Base-by-base conservation (phyloP, 30 jellyfish, hydroid and myxozoan genomes). In the Aurelia aurita region DNA sequence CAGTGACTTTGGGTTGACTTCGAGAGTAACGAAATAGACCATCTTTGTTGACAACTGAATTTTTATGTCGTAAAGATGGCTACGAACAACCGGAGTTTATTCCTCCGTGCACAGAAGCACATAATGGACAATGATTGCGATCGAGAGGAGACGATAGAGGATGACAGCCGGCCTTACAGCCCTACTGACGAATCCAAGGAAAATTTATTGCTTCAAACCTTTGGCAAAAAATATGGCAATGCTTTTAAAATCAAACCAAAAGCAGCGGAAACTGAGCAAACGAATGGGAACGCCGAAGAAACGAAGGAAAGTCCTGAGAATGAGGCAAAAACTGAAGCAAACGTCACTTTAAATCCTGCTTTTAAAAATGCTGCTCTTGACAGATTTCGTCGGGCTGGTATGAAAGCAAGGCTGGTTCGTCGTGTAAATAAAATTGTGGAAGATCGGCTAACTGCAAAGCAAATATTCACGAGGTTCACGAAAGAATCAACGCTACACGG, bases 401-500 rank as follows among this genome's bases (percentile, higher is more conserved):
- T 95, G 99, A 95, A 95, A 76, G 99, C 99, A 7, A 58, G 97
- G 61, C 85, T 95, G 26, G 99, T 96, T 6, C 98, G 91, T 10
- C 90, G 99, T 0, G 93, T 95, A 59, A 97, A 89, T 32, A 95
- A 89, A 64, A 87, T 95, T 28, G 97, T 90, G 31, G 99, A 95
- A 71, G 99, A 95, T 34, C 80, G 99, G 5, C 80, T 95, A 55
- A 95, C 99, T 21, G 97, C 95, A 11, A 89, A 82, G 64, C 99
- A 95, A 69, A 89, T 95, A 9, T 95, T 95, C 74, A 65, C 92
- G 22, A 85, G 99, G 28, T 95, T 90, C 72, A 97, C 95, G 28
- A 87, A 95, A 69, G 93, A 79, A 34, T 95, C 99, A 23, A 95
- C 99, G 23, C 86, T 95, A 4, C 99, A 95, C 79, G 99, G 99